These are phyloP conservation scores for Phylloscopus collybita DNA, from an alignment of 2,797 vertebrate species.

Conservation along the genomic window DNA sequence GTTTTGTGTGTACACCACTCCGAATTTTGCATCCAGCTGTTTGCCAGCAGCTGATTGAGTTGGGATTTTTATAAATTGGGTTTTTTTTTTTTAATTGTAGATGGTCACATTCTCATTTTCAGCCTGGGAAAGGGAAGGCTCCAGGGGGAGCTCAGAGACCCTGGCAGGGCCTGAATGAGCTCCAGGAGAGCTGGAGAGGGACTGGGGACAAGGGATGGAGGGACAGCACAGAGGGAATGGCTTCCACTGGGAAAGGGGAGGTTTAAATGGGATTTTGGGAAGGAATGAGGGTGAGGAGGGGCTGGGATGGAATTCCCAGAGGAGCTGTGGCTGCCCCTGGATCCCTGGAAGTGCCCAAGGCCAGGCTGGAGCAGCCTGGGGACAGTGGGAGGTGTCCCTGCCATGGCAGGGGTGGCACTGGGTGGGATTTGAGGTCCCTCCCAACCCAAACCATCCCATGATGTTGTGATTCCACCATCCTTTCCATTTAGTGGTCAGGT, in stretches of 20 bases:
- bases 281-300: no score
- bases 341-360: not conserved
- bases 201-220: not conserved
- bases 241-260: no score
- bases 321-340: not conserved
- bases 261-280: no score
- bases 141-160: accelerated
- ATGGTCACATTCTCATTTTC: not conserved
- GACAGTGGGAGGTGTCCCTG: not conserved
- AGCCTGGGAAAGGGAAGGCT: not conserved
- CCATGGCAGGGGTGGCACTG: not conserved
- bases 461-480: not conserved
- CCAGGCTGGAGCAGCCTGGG: not conserved
- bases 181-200: not conserved
- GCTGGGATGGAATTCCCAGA: not conserved
- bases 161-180: not conserved
- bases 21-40: slow-evolving; percentile 37
- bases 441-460: not conserved
- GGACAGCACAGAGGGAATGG: not conserved
- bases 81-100: not conserved
- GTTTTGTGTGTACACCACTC: slow-evolving; percentile 34
- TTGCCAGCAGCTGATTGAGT: slow-evolving; percentile 58
- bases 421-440: accelerated
- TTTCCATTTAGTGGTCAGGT: not conserved
- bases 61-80: not conserved